Conservation (phyloP, 1,140 invertebrate genomes). For the Gyrodactylus bullatarudis region DNA sequence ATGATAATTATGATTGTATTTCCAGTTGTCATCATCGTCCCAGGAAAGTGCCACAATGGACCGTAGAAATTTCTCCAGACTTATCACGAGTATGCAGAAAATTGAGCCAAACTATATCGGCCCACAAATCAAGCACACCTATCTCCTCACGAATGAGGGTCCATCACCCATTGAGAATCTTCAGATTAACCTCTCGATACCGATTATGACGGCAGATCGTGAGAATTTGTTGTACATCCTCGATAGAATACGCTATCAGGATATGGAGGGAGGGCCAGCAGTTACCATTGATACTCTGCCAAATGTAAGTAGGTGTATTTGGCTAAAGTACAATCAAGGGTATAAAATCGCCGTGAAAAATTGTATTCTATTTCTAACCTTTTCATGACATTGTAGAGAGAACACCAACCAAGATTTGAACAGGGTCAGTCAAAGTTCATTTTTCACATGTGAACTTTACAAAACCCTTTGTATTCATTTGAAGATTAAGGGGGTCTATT, state of each 20-base stretch:
- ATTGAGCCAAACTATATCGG: neutral
- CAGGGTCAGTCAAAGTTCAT: too few relatives aligned
- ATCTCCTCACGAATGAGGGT: neutral
- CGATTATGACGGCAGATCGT: neutral
- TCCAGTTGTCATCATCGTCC: neutral
- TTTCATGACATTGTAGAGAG: too few relatives aligned
- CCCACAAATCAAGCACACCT: neutral
- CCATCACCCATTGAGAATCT: constrained; percentile 2
- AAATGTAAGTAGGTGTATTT: neutral
- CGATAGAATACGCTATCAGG: constrained; percentile 1
- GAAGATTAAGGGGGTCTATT: too few relatives aligned
- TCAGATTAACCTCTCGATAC: constrained; percentile 1
- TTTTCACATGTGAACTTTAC: too few relatives aligned
- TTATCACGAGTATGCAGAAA: neutral
- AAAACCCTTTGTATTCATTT: neutral
- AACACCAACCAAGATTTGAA: too few relatives aligned
- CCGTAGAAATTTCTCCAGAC: neutral
- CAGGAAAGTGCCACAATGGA: neutral
- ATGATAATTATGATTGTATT: too few relatives aligned
- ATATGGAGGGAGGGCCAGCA: neutral
- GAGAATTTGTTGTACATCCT: constrained; percentile 4
- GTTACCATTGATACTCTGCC: neutral
- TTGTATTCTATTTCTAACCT: too few relatives aligned
- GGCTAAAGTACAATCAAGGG: neutral
- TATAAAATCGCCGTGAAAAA: too few relatives aligned